Evolutionary conservation across 2,888 invertebrate genomes (phyloP), one percentile per base, ranked within the genome.

Genomic region (Iphiclides podalirius): DNA sequence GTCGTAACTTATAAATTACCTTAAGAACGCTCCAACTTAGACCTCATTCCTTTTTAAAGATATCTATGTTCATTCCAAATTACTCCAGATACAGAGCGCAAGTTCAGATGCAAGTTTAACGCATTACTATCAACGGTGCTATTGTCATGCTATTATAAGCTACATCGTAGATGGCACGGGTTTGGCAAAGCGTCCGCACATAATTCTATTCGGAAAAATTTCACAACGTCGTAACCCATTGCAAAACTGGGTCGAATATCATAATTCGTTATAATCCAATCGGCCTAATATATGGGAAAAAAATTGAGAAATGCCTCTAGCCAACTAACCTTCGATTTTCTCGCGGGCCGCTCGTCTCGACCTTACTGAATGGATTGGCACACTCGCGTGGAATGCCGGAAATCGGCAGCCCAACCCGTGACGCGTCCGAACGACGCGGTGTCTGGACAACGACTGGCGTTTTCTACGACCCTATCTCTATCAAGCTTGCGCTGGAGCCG

Each of bases 381-480:
- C 44, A 45, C 54, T 39, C 41, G 50, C 54, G 52, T 46, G 31
- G 35, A 34, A 17, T n/a, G n/a, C n/a, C n/a, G 52, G 47, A 50
- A 55, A 53, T 47, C 53, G 47, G 47, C 39, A 40, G 26, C 38
- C 39, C 16, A 20, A 31, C 36, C 31, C 49, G 44, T 48, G 38
- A 56, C 52, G 52, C 68, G 61, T 43, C 54, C 54, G 47, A 28
- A 52, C 55, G 42, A 38, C 54, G 41, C 57, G 52, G 52, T 63
- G 57, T 58, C 55, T 56, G 52, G 56, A 57, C 56, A 54, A 54
- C 55, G 55, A 73, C 72, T 72, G 61, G 54, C 44, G 47, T 51
- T 46, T 48, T 56, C 55, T 59, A 36, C 52, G n/a, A 20, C 3
- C 20, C 4, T 20, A 20, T 20, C 20, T 20, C 3, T 28, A 55